Conservation (phyloP, 2,888 invertebrate species). For the Nemapogon koenigi region DNA sequence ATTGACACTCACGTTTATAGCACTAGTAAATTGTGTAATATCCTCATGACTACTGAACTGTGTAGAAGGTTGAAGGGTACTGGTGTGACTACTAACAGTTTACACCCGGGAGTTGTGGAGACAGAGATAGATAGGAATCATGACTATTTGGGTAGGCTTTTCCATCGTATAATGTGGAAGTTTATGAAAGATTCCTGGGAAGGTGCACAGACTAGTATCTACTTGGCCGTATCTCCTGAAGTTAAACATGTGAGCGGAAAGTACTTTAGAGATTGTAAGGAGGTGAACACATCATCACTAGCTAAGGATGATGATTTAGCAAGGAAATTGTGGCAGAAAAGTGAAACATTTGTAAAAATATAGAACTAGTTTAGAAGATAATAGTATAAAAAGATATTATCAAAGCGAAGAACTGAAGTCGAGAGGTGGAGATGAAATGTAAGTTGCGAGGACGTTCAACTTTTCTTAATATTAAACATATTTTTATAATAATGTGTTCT, state of each 20-base stretch:
- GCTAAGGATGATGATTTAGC: constrained; percentile 56
- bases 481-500: no score
- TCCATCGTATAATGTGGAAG: constrained; percentile 19
- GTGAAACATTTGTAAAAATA: constrained; percentile 60
- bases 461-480: no score
- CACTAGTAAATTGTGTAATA: constrained; percentile 77
- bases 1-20: constrained; percentile 19
- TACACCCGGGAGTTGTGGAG: constrained; percentile 83
- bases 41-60: constrained; percentile 76
- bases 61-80: constrained; percentile 71
- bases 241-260: constrained; percentile 64
- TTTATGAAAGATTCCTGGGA: constrained; percentile 32
- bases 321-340: constrained; percentile 69
- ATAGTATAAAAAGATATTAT: no score
- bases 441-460: no score
- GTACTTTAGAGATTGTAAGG: constrained; percentile 66
- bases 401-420: no score
- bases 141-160: constrained; percentile 14
- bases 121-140: constrained; percentile 73
- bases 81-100: constrained; percentile 76
- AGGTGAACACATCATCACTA: constrained; percentile 33
- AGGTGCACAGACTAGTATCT: constrained; percentile 60
- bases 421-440: no score
- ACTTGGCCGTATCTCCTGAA: constrained; percentile 57
- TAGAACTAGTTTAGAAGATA: no score